Evolutionary conservation across 2,888 invertebrate species (phyloP).

Genomic region (Agrochola lota): DNA sequence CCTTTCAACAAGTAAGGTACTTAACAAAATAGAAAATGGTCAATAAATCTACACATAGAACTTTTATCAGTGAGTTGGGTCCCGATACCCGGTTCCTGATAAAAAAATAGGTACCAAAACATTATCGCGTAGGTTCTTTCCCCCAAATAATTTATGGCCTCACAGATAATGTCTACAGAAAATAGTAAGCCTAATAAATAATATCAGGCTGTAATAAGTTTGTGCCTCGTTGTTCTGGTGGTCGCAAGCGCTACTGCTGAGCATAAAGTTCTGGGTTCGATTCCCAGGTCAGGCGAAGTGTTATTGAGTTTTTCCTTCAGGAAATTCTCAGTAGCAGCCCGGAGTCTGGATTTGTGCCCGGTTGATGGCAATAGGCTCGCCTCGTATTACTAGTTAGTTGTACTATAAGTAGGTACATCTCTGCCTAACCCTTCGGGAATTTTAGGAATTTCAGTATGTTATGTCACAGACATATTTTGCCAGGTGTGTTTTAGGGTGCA

Average conservation of each 20-base stretch:
- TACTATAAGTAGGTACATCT: too few relatives aligned
- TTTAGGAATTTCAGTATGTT: too few relatives aligned
- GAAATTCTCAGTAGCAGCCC: background rate
- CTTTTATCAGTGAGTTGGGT: background rate
- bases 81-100: background rate
- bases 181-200: constrained; percentile 13
- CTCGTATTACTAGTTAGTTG: too few relatives aligned
- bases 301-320: too few relatives aligned
- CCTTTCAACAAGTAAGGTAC: too few relatives aligned
- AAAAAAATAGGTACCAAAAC: background rate
- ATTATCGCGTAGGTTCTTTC: background rate
- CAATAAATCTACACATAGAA: background rate
- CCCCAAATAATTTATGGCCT: constrained; percentile 5
- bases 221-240: background rate
- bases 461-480: too few relatives aligned
- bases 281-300: too few relatives aligned
- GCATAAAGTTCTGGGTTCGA: background rate
- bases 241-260: background rate
- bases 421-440: too few relatives aligned
- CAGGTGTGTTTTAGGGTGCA: too few relatives aligned
- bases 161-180: background rate
- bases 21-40: too few relatives aligned
- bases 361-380: too few relatives aligned
- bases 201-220: background rate
- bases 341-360: background rate